phyloP scores from a whole-genome alignment of 2,888 invertebrate species.

The Drosophila setosimentum region DNA sequence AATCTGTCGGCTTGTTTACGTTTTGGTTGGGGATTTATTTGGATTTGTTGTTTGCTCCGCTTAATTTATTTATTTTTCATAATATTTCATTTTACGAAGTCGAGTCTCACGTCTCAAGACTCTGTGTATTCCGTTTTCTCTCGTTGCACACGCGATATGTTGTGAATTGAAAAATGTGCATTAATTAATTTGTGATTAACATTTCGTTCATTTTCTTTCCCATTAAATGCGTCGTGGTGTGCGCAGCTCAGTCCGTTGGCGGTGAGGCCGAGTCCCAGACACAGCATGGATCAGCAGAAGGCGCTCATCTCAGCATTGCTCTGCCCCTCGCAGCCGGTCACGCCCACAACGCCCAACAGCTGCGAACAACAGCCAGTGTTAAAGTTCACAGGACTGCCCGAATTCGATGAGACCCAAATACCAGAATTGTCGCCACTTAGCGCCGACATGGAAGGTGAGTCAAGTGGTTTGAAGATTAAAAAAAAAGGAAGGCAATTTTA shows the following conservation, averaged over 20 bases:
- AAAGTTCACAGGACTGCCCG: constrained; percentile 68
- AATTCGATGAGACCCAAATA: constrained; percentile 79
- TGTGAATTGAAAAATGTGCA: constrained; percentile 23
- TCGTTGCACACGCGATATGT: constrained; percentile 47
- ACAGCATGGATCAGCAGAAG: constrained; percentile 67
- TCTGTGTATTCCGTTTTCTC: constrained; percentile 23
- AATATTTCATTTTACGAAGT: constrained; percentile 12
- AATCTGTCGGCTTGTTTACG: constrained; percentile 43
- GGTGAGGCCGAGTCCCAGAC: constrained; percentile 63
- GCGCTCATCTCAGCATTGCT: constrained; percentile 53
- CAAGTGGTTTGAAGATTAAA: background rate
- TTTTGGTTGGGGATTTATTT: constrained; percentile 47
- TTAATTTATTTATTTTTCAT: constrained; percentile 48
- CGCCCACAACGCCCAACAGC: constrained; percentile 24
- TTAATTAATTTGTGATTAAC: constrained; percentile 22
- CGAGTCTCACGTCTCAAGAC: constrained; percentile 21
- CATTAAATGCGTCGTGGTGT: constrained; percentile 1
- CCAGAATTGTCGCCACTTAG: constrained; percentile 69
- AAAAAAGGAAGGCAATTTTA: background rate
- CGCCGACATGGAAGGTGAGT: constrained; percentile 68
- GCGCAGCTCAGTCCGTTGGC: constrained; percentile 75
- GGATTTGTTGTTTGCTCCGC: constrained; percentile 17
- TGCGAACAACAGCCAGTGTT: constrained; percentile 30
- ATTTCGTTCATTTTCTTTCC: constrained; percentile 4
- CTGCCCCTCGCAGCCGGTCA: constrained; percentile 36